A percentile compares a stretch with the other conserved stretches of the same genome.
Conservation (phyloP, 2,113 vertebrate genomes). For the Neolamprologus tretocephalus region DNA sequence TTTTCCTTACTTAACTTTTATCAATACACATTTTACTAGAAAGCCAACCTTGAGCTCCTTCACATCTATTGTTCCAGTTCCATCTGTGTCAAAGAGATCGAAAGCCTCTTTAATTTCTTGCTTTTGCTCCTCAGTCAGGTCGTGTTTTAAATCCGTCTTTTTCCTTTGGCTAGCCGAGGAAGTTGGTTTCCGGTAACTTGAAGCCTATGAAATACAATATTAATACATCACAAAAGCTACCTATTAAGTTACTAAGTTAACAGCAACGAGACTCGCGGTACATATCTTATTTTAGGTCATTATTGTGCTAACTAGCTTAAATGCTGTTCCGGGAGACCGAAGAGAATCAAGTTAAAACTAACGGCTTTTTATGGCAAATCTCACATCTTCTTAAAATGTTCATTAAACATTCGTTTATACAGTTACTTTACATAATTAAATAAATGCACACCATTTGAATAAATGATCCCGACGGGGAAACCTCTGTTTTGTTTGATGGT, state of each 20-base stretch:
- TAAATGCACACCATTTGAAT: slow-evolving; percentile 32
- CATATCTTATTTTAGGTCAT: background rate
- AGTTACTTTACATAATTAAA: background rate
- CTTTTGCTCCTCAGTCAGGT: slow-evolving; percentile 85
- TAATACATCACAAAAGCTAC: background rate
- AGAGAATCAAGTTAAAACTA: background rate
- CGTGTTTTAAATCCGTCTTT: slow-evolving; percentile 72
- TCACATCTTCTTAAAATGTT: background rate
- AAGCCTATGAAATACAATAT: slow-evolving; percentile 68
- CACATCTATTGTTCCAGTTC: slow-evolving; percentile 84
- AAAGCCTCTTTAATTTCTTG: slow-evolving; percentile 93
- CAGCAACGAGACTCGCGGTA: no score
- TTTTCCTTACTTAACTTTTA: background rate
- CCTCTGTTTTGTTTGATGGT: background rate
- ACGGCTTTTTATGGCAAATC: background rate
- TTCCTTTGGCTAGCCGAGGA: slow-evolving; percentile 65
- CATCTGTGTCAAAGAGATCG: slow-evolving; percentile 87
- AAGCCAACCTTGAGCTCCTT: slow-evolving; percentile 85
- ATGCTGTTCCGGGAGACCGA: background rate
- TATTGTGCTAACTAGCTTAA: background rate
- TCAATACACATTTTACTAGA: background rate
- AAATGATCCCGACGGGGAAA: background rate
- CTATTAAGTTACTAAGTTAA: background rate
- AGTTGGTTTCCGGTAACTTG: slow-evolving; percentile 66
- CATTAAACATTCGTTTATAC: background rate